Base-by-base conservation (phyloP, 2,888 invertebrate genomes). In the Dasypogon diadema region DNA sequence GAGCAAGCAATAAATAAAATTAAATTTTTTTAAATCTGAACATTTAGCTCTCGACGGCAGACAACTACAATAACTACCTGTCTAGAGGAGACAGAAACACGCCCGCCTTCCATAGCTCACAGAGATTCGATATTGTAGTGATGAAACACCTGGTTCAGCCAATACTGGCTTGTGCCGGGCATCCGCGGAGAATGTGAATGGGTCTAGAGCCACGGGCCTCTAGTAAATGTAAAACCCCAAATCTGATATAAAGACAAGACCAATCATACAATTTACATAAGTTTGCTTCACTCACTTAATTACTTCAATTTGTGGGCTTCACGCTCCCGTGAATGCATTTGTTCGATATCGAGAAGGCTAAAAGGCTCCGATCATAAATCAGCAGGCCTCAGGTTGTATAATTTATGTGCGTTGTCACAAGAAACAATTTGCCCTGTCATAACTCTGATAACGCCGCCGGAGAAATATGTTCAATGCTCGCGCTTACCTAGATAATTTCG, bases 351-450 rank as follows among this genome's bases (percentile, higher is more conserved):
- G 14, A 18, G 60, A 14, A 60, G 18, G 60, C 37, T 21, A 14
- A 14, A 68, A 46, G 48, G n/a, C 48, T 26, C 46, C 12, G 24
- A 46, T 46, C 14, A 16, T 68, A 51, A 70, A 70, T 54, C 70
- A 54, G 22, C 34, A 30, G 30, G 26, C 51, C 48, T 70, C 48
- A 48, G 34, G 14, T 30, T 54, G n/a, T 37, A 30, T 22, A 73
- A 73, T 73, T 73, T 73, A 73, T 73, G 73, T 51, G n/a, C 75
- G 46, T 48, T 75, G 75, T 63, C 75, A 65, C 65, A 63, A 65
- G 55, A 70, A 75, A 58, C 70, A 68, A 75, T 75, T 75, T 70
- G 55, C 26, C 34, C 58, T 70, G 58, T 70, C 58, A 68, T 75
- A 75, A 75, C 46, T 56, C 26, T 18, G 51, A 70, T 70, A 70